phyloP scores from a whole-genome alignment of 1,140 invertebrate species.

The Halyomorpha halys region DNA sequence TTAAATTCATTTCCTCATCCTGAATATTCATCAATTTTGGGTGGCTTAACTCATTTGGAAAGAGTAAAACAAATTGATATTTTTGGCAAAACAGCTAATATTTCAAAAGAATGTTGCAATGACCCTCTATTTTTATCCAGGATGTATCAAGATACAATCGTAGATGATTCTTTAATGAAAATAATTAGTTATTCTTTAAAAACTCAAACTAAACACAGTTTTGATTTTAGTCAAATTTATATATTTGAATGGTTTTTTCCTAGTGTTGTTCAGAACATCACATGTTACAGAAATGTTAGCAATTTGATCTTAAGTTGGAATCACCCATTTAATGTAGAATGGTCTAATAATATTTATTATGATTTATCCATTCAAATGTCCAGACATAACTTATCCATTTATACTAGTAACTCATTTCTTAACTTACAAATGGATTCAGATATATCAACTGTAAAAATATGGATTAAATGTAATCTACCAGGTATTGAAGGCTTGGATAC shows the following conservation, averaged over 20 bases:
- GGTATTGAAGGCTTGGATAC: conserved; percentile 7
- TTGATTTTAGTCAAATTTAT: background rate
- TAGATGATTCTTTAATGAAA: conserved; percentile 31
- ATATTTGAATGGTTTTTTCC: conserved; percentile 16
- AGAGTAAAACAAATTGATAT: conserved; percentile 35
- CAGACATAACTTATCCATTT: background rate
- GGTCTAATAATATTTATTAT: background rate
- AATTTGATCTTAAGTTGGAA: background rate
- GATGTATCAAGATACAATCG: conserved; percentile 45
- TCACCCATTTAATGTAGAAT: background rate
- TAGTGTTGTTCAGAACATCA: conserved; percentile 7
- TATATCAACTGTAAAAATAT: background rate
- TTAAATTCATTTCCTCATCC: conserved; percentile 37
- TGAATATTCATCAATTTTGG: conserved; percentile 33
- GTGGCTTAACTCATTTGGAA: conserved; percentile 38
- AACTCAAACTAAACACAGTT: background rate
- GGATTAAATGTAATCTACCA: background rate
- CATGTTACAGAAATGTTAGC: background rate
- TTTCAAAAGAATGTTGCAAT: conserved; percentile 40
- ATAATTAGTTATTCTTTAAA: background rate
- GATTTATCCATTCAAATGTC: background rate
- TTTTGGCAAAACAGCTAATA: conserved; percentile 34
- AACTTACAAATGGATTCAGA: background rate
- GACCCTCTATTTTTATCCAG: conserved; percentile 43
- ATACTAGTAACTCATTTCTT: background rate